A percentile compares a stretch with the other conserved stretches of the same genome.
phyloP scores from a whole-genome alignment of 2,113 vertebrate species.

The Hiodon alosoides region DNA sequence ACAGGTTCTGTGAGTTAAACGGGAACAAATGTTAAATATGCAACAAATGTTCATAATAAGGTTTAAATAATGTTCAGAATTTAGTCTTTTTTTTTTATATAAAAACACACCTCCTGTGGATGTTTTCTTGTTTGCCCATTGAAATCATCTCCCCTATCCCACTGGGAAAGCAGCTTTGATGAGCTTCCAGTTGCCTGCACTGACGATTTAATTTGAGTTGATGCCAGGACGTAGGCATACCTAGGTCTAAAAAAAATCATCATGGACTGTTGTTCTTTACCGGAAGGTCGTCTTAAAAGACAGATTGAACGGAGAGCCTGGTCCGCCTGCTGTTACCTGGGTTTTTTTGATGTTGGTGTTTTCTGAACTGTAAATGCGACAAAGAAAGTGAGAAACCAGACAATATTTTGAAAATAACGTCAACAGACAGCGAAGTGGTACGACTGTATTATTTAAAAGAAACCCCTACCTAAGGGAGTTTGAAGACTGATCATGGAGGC shows the following conservation, averaged over 20 bases:
- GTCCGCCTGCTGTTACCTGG: no score
- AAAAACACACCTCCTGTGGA: not conserved
- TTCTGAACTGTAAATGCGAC: conserved; percentile 1
- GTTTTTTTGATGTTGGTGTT: not conserved
- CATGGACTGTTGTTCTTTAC: not conserved
- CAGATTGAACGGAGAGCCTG: not conserved
- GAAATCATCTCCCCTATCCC: not conserved
- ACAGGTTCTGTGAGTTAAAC: no score
- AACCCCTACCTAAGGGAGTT: conserved; percentile 47
- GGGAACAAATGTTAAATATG: no score
- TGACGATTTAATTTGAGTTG: not conserved
- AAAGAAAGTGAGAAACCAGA: conserved; percentile 21
- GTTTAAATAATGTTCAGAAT: no score
- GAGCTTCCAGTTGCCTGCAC: not conserved
- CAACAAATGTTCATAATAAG: no score
- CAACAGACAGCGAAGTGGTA: conserved; percentile 46
- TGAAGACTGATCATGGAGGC: conserved; percentile 41
- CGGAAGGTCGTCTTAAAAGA: not conserved
- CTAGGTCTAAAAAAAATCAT: not conserved
- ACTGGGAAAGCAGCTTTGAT: not conserved
- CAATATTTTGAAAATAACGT: conserved; percentile 17
- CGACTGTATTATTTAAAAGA: conserved; percentile 51
- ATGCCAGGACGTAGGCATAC: not conserved
- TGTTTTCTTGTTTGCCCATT: not conserved
- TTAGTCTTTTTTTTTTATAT: no score